Evolutionary conservation across 2,113 vertebrate genomes (phyloP).

Genomic region (Cyanoramphus novaezelandiae): DNA sequence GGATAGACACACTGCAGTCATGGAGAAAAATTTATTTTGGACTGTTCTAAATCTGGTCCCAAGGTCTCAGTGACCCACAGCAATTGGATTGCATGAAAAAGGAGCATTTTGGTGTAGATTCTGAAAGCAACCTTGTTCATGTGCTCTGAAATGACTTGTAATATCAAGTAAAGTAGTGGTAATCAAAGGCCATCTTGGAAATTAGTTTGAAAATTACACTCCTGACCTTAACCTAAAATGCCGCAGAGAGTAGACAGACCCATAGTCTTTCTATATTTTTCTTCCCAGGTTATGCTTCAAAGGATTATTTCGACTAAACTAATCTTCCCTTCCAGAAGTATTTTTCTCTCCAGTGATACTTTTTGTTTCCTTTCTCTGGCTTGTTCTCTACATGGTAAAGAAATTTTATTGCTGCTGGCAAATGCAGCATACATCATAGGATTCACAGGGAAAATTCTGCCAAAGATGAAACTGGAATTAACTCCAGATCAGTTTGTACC

Average conservation of each 20-base stretch:
- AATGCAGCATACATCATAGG: not conserved
- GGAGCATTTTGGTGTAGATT: not conserved
- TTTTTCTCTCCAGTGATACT: not conserved
- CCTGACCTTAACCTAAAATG: not conserved
- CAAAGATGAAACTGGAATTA: not conserved
- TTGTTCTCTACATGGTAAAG: not conserved
- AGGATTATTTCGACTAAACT: not conserved
- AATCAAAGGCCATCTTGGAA: not conserved
- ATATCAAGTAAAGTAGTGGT: not conserved
- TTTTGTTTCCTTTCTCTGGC: not conserved
- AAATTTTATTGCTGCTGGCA: not conserved
- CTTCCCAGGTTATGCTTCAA: not conserved
- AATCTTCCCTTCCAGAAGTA: not conserved
- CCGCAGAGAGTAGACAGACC: not conserved
- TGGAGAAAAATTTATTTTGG: not conserved
- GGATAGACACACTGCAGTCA: not conserved
- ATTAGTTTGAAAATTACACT: not conserved
- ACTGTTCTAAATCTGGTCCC: not conserved
- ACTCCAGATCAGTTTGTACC: not conserved
- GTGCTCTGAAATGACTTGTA: not conserved
- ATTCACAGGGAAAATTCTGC: not conserved
- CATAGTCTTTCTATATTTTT: not conserved
- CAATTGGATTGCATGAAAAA: not conserved
- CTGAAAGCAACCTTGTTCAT: not conserved
- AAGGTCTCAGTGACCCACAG: not conserved